These are phyloP conservation scores for Pipistrellus kuhlii DNA, from an alignment of 2,797 vertebrate species.

Conservation along the genomic window DNA sequence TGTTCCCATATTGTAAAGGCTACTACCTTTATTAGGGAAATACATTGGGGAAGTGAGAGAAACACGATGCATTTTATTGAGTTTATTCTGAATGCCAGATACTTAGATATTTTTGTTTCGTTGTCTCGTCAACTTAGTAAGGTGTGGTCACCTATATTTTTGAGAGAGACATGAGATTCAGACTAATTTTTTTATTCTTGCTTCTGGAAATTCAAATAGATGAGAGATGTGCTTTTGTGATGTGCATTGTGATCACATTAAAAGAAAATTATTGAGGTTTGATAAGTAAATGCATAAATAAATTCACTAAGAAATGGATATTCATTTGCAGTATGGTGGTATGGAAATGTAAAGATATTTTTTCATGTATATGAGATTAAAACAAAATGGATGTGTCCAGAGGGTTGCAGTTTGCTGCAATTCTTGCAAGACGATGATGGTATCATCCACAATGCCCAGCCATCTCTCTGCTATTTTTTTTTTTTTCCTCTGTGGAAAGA, in stretches of 20 bases:
- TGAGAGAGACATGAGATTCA: not conserved
- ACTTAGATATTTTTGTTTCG: not conserved
- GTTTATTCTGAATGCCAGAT: not conserved
- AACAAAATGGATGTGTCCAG: not conserved
- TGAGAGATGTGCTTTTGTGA: not conserved
- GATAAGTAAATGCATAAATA: slow-evolving; percentile 49
- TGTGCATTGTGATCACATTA: not conserved
- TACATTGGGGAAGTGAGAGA: rapidly evolving
- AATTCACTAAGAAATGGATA: slow-evolving; percentile 6
- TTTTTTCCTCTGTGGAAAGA: slow-evolving; percentile 61
- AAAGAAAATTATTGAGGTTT: slow-evolving; percentile 20
- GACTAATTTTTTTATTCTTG: slow-evolving; percentile 23
- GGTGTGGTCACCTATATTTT: not conserved
- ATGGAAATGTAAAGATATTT: slow-evolving; percentile 15
- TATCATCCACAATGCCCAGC: not conserved
- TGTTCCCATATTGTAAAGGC: not conserved
- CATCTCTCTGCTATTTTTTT: slow-evolving; percentile 28
- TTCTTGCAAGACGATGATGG: not conserved
- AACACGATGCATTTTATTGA: not conserved
- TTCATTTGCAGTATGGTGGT: slow-evolving; percentile 42
- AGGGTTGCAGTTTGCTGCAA: not conserved
- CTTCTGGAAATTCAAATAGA: slow-evolving; percentile 46
- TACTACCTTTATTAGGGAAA: slow-evolving; percentile 18
- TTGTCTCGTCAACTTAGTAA: not conserved
- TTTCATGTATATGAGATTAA: slow-evolving; percentile 35